Conservation (phyloP, 1,140 invertebrate species). For the Drosophila ohnishii region DNA sequence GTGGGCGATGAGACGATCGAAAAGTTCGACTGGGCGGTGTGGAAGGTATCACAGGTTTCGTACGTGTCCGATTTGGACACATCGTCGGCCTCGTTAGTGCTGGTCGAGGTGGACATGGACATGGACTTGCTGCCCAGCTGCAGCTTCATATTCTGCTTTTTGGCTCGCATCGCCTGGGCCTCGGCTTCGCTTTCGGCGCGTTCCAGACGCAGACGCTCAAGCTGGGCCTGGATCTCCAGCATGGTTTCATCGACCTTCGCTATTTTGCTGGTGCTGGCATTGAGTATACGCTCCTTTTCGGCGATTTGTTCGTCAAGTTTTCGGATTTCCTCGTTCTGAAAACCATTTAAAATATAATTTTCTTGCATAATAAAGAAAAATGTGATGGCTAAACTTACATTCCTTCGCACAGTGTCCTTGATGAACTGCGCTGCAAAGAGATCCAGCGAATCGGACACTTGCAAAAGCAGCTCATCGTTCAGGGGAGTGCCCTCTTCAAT, state of each 20-base stretch:
- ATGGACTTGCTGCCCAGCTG: constrained; percentile 56
- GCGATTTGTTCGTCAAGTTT: constrained; percentile 76
- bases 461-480: constrained; percentile 74
- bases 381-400: constrained; percentile 47
- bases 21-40: constrained; percentile 87
- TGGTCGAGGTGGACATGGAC: constrained; percentile 57
- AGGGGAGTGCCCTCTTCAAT: constrained; percentile 74
- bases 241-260: constrained; percentile 85
- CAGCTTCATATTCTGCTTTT: constrained; percentile 83
- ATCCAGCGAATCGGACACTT: constrained; percentile 75
- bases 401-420: constrained; percentile 77
- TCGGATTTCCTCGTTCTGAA: constrained; percentile 79
- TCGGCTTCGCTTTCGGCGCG: constrained; percentile 82
- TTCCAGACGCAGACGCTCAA: constrained; percentile 84
- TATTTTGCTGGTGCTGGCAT: constrained; percentile 83
- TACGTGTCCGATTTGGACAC: constrained; percentile 83
- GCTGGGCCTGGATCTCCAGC: constrained; percentile 86
- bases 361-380: too few relatives aligned
- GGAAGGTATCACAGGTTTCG: constrained; percentile 88
- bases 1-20: constrained; percentile 75
- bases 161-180: constrained; percentile 74
- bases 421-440: constrained; percentile 75
- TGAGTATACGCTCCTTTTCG: constrained; percentile 76
- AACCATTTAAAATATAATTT: too few relatives aligned
- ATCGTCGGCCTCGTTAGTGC: constrained; percentile 67